phyloP scores from a whole-genome alignment of 2,797 vertebrate genomes.

The Enteromius paludinosus region DNA sequence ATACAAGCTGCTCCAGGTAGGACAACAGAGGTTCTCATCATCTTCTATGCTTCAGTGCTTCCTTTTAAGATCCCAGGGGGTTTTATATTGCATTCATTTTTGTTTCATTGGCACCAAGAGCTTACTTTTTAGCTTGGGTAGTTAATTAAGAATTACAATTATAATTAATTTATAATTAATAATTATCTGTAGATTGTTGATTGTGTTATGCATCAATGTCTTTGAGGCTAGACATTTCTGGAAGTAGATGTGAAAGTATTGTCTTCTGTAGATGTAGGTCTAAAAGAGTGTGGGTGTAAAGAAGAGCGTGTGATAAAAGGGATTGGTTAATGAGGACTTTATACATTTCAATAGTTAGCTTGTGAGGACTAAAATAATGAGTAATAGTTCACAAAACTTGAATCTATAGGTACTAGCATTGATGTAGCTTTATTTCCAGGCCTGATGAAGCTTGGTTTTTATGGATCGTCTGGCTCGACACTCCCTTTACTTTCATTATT shows the following conservation, averaged over 20 bases:
- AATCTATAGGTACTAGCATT: constrained; percentile 11
- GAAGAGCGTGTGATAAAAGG: constrained; percentile 24
- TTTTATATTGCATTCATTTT: neutral
- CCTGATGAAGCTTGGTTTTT: constrained; percentile 45
- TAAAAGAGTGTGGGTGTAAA: constrained; percentile 6
- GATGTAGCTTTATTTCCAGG: constrained; percentile 31
- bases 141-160: neutral
- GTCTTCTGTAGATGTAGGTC: constrained; percentile 5
- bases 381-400: constrained; percentile 36
- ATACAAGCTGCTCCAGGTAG: constrained; percentile 81
- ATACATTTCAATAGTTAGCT: constrained; percentile 34
- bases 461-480: constrained; percentile 50
- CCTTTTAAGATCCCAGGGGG: neutral
- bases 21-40: constrained; percentile 9
- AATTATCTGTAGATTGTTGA: neutral
- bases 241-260: constrained; percentile 30
- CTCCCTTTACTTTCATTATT: constrained; percentile 6
- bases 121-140: neutral
- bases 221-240: constrained; percentile 5
- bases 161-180: neutral
- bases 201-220: neutral
- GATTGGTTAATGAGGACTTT: constrained; percentile 26
- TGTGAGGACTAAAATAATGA: constrained; percentile 34
- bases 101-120: neutral
- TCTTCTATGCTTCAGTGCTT: neutral